These are phyloP conservation scores for Drosophila pseudotalamancana DNA, from an alignment of 2,888 invertebrate genomes.

Conservation along the genomic window DNA sequence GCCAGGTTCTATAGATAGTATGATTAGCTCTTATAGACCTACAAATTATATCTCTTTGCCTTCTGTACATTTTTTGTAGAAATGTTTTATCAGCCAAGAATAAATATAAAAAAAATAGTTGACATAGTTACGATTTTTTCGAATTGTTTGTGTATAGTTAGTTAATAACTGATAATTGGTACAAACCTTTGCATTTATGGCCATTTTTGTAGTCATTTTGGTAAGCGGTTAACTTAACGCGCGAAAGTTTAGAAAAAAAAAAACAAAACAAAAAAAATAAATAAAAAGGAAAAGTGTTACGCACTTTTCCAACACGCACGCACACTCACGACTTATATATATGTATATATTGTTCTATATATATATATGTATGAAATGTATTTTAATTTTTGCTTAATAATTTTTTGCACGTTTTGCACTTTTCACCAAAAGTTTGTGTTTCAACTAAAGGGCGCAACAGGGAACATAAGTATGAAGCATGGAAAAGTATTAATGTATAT, in stretches of 20 bases:
- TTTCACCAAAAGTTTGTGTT: constrained; percentile 17
- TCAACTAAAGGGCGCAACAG: constrained; percentile 5
- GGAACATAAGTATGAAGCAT: constrained; percentile 15
- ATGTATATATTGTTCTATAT: background rate
- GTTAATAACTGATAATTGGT: background rate
- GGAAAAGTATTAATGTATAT: constrained; percentile 1
- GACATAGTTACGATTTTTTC: background rate
- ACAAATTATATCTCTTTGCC: too few species aligned
- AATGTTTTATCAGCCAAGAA: too few species aligned
- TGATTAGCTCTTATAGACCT: too few species aligned
- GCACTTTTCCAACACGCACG: constrained; percentile 44
- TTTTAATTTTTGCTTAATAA: background rate
- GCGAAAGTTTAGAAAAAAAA: constrained; percentile 9
- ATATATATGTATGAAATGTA: background rate
- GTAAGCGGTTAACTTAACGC: constrained; percentile 5
- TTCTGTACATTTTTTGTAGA: too few species aligned
- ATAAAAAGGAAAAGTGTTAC: constrained; percentile 34
- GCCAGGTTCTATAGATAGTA: too few species aligned
- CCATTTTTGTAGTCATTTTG: constrained; percentile 82
- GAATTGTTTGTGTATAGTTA: background rate
- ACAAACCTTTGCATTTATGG: constrained; percentile 81
- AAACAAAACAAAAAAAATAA: constrained; percentile 13
- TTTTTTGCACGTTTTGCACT: constrained; percentile 32
- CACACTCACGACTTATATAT: constrained; percentile 8
- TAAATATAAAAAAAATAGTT: too few species aligned